Evolutionary conservation across 2,113 vertebrate species (phyloP), one percentile per base, ranked within the genome.

Genomic region (Lasiurus cinereus): DNA sequence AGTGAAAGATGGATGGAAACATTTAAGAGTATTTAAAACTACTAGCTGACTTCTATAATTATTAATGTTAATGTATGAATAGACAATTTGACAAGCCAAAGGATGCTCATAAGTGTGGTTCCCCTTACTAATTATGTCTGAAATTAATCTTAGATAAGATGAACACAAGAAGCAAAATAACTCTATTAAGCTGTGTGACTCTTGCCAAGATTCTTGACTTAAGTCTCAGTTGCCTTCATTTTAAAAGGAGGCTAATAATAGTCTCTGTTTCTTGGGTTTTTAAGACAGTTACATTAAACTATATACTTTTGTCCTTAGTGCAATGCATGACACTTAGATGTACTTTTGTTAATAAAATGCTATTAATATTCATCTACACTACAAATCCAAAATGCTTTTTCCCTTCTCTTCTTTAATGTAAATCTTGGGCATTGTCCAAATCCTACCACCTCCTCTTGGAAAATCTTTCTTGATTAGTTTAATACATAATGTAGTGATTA

Each of bases 81-180:
- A 92, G 62, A 72, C 3, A n/a, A 83, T 50, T 27, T 74, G 50
- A 92, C 18, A 92, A 46, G 19, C 6, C 46, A 69, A 33, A 90
- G 24, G 27, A 90, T 69, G 15, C 48, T 90, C 50, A 74, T 5
- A 12, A 27, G 21, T 10, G 3, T 33, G 24, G 54, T 29, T 11
- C 6, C 31, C 9, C 79, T 33, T 90, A 66, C 62, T 87, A 83
- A 94, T 39, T 46, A 22, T 29, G 39, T 27, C 62, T 89, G 39
- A 67, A 91, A 50, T 87, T 11, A 92, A 24, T 80, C n/a, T 88
- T 43, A 59, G 67, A 64, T 24, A 64, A 82, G 39, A 80, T 4
- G 19, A 87, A 66, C 27, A 92, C 14, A 78, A 67, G 64, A 76
- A 91, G 10, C 21, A 85, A 92, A 90, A 46, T 73, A 74, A 85